A percentile compares a stretch with the other conserved stretches of the same genome.
Evolutionary conservation across 2,888 invertebrate species (phyloP).

Genomic region (Heliconius erato): DNA sequence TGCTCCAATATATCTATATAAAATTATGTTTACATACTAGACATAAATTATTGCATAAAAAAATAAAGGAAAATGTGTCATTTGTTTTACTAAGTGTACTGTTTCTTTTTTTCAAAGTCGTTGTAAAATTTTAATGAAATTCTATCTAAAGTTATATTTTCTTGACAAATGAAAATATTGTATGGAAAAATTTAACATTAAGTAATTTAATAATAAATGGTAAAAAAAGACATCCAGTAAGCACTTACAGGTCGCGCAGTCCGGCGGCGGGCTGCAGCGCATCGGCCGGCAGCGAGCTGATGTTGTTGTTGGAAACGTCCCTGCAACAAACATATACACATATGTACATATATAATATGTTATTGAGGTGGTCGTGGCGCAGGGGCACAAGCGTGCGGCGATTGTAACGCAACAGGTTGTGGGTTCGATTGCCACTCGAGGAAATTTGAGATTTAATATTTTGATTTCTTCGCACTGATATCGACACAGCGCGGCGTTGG

Average conservation of each 20-base stretch:
- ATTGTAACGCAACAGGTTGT: no score
- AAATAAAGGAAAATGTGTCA: neutral
- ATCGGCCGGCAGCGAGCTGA: slow-evolving; percentile 89
- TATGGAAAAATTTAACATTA: neutral
- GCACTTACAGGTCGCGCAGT: slow-evolving; percentile 92
- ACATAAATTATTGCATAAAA: neutral
- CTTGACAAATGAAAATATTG: no score
- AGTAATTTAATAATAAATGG: neutral
- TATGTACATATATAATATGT: neutral
- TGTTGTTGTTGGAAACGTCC: slow-evolving; percentile 93
- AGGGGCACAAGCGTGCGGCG: no score
- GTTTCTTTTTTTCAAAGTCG: neutral
- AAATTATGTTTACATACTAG: no score
- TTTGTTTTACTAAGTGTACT: neutral
- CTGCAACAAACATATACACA: slow-evolving; percentile 79
- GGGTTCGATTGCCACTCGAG: no score
- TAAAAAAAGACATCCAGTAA: neutral
- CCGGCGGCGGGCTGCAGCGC: slow-evolving; percentile 88
- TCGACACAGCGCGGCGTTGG: no score
- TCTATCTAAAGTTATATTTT: no score
- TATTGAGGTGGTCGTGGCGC: no score
- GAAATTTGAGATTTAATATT: no score
- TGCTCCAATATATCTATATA: neutral
- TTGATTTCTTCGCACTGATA: no score
- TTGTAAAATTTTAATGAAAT: neutral